Evolutionary conservation across 2,797 vertebrate species (phyloP).

Genomic region (Alectoris magna): DNA sequence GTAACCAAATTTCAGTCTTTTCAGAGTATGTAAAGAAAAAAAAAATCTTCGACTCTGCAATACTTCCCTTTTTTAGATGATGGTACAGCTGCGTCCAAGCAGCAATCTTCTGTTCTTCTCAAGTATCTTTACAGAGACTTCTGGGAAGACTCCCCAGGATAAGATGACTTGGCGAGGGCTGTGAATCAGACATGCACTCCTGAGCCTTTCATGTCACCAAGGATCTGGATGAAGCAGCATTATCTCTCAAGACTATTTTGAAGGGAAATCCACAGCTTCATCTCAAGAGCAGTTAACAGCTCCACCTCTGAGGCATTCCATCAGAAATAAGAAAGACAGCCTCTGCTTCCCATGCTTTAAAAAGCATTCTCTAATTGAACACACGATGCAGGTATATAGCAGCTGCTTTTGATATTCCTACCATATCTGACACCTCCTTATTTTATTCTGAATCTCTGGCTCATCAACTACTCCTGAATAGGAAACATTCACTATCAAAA

Average conservation of each 20-base stretch:
- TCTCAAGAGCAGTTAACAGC: constrained; percentile 11
- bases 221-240: constrained; percentile 12
- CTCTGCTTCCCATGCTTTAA: neutral
- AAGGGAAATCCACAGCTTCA: constrained; percentile 28
- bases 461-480: constrained; percentile 3
- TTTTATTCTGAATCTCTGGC: neutral
- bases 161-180: constrained; percentile 26
- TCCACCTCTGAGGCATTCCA: neutral
- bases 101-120: constrained; percentile 17
- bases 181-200: neutral
- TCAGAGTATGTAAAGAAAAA: neutral
- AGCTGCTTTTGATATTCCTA: neutral
- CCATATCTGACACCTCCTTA: neutral
- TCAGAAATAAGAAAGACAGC: constrained; percentile 4
- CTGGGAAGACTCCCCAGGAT: constrained; percentile 28
- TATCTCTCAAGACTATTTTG: constrained; percentile 14
- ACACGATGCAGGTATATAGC: neutral
- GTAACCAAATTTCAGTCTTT: constrained; percentile 2
- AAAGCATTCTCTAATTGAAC: constrained; percentile 1
- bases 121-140: constrained; percentile 33
- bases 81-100: neutral
- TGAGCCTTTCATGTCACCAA: constrained; percentile 45
- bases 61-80: constrained; percentile 7
- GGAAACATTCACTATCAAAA: neutral
- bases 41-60: neutral